Base-by-base conservation (phyloP, 2,888 invertebrate genomes). In the Dryobota labecula region DNA sequence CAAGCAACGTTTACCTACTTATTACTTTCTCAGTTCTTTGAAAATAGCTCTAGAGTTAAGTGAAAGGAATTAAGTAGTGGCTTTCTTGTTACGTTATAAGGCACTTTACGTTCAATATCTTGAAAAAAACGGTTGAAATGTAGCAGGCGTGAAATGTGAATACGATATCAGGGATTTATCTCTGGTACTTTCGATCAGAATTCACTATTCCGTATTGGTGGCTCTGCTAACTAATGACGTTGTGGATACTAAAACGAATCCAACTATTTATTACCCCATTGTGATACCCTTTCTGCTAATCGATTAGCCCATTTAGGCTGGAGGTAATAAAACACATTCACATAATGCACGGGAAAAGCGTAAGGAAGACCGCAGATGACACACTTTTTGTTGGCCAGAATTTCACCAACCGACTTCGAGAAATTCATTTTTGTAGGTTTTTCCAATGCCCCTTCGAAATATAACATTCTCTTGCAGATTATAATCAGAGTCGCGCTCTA, bases 271-370 rank as follows among this genome's bases (percentile, higher is more conserved):
- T 76, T 78, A 54, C 47, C 61, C 70, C 58, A 78, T 76, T 78
- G 73, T 80, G 36, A 62, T 80, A 66, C 67, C 82, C 60, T 64
- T 66, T 56, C 65, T 61, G 57, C 53, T 73, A 85, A 85, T 80
- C 74, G 76, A 83, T 83, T 73, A 69, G 54, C n/a, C 57, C 57
- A 76, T 82, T 80, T 78, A 70, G 64, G 57, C 24, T 73, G 30
- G 33, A 57, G 70, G 78, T 75, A 78, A 75, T 84, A 76, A 85
- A 84, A 84, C 72, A 78, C 69, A 65, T 60, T 70, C 73, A 78
- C 78, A 71, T 64, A 76, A 74, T 75, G 75, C 76, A 83, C 73
- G 41, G 53, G 41, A 65, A 71, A 57, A 71, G 53, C 56, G 73
- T 83, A 20, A 77, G 53, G 64, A 41, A 54, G 47, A 54, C 30